Percentiles rank a stretch among this genome's conserved stretches.
phyloP scores from a whole-genome alignment of 2,888 invertebrate genomes.

The Sinohyriopsis cumingii region DNA sequence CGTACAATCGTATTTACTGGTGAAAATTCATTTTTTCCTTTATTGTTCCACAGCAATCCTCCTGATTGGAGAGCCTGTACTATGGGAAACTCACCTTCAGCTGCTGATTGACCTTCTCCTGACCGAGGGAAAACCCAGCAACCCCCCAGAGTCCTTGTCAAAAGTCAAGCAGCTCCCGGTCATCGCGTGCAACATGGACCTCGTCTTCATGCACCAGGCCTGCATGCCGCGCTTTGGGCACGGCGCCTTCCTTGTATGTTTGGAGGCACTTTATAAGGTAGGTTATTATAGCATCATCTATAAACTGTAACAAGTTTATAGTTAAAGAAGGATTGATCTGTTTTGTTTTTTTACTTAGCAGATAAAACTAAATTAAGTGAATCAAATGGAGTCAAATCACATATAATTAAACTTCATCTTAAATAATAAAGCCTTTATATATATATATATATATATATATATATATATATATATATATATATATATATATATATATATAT shows the following conservation, averaged over 20 bases:
- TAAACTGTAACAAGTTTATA: background rate
- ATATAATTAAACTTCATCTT: too few relatives aligned
- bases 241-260: constrained; percentile 70
- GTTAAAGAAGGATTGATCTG: too few relatives aligned
- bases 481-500: constrained; percentile 13
- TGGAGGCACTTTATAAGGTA: constrained; percentile 70
- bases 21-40: too few relatives aligned
- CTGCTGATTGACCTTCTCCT: constrained; percentile 68
- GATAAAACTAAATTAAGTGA: too few relatives aligned
- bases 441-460: constrained; percentile 9
- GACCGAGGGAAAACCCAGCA: constrained; percentile 68
- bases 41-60: constrained; percentile 61
- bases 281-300: background rate
- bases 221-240: constrained; percentile 72
- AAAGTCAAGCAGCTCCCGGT: constrained; percentile 65
- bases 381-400: too few relatives aligned
- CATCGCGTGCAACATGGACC: constrained; percentile 72
- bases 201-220: constrained; percentile 71
- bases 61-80: constrained; percentile 69
- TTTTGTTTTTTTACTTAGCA: too few relatives aligned
- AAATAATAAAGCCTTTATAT: too few relatives aligned
- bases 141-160: constrained; percentile 49
- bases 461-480: constrained; percentile 16
- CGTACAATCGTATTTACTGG: too few relatives aligned
- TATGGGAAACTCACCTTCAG: constrained; percentile 71